Evolutionary conservation across 2,797 vertebrate species (phyloP), one percentile per base, ranked within the genome.

Genomic region (Eulemur albifrons): DNA sequence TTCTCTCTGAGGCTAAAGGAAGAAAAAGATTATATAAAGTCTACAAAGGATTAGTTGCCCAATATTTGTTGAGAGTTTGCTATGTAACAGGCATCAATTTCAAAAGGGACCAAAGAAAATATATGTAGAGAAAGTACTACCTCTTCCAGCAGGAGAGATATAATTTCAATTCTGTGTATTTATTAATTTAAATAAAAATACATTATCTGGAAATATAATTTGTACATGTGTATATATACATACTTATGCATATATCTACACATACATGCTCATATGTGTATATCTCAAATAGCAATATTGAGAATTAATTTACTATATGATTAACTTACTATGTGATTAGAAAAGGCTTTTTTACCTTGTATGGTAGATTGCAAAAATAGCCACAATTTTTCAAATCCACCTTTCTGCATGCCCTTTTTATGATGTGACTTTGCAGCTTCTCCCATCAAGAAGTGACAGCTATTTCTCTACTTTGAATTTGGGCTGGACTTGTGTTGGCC

Each of bases 221-320:
- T 80, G 52, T 20, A 82, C n/a, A 40, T 61, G 23, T 76, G 7
- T 76, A 13, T 27, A 82, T n/a, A 20, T 20, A 30, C 23, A 23
- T 63, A 61, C 38, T 23, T 38, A 54, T 35, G 8, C 63, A n/a
- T 67, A 77, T 57, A 76, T 52, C 43, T 45, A 57, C 30, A 63
- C 45, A 93, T 61, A 81, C 17, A 79, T n/a, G 30, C 70, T 7
- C 23, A 23, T 76, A 63, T 77, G 6, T 61, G 43, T 84, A 20
- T 57, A 79, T 50, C 20, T 90, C 73, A 94, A 63, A 63, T 27
- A 45, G 43, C 32, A 72, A 35, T 65, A 70, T 1, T 54, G 43
- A 88, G 15, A 85, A 92, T 89, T 88, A 85, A 92, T 89, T 88
- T 73, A 21, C 30, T 61, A 54, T 57, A 9, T 69, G n/a, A 91